Evolutionary conservation across 2,888 invertebrate genomes (phyloP).

Genomic region (Nephrotoma guestfalica): DNA sequence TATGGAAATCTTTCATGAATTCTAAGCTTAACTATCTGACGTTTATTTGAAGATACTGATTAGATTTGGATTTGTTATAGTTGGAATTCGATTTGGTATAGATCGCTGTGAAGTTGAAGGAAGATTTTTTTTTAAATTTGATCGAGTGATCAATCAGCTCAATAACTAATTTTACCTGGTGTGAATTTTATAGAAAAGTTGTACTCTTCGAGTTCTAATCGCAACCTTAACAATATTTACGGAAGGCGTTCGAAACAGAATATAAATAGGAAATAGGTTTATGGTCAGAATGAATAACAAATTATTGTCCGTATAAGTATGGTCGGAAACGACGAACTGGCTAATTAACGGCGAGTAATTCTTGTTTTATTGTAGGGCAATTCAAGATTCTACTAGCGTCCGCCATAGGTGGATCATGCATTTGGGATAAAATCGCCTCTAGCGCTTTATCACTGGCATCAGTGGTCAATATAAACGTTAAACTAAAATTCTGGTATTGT

Average conservation of each 20-base stretch:
- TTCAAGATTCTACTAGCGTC: neutral
- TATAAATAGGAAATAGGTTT: neutral
- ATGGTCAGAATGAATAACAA: neutral
- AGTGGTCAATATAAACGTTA: neutral
- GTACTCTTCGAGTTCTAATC: neutral
- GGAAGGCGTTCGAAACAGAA: neutral
- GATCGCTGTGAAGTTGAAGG: no score
- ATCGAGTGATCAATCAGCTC: neutral
- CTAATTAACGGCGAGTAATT: neutral
- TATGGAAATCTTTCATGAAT: slow-evolving; percentile 5
- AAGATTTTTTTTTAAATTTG: neutral
- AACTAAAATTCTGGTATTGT: neutral
- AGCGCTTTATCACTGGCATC: neutral
- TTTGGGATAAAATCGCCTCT: neutral
- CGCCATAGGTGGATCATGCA: neutral
- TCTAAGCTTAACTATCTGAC: neutral
- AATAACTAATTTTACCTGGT: neutral
- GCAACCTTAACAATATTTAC: slow-evolving; percentile 1
- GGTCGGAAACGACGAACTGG: neutral
- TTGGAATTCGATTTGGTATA: no score
- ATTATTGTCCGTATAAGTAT: neutral
- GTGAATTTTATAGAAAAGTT: neutral
- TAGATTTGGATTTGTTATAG: neutral
- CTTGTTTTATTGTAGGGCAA: neutral
- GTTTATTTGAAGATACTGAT: neutral